A percentile compares a stretch with the other conserved stretches of the same genome.
Conservation (phyloP, 2,888 invertebrate genomes). For the Sarcophaga rosellei region DNA sequence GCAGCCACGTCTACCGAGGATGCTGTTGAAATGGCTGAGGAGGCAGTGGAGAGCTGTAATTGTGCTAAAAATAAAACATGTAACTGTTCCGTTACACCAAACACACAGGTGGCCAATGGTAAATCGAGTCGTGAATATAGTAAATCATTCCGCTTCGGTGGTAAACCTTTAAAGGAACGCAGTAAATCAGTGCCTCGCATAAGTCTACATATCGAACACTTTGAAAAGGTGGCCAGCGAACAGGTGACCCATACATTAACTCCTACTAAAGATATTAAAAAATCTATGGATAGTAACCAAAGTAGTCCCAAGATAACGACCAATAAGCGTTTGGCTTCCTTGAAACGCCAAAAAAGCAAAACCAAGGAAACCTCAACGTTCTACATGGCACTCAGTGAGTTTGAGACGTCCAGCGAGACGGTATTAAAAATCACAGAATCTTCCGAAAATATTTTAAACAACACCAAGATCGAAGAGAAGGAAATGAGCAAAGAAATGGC, state of each 20-base stretch:
- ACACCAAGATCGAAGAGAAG: conserved; percentile 45
- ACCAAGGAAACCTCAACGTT: conserved; percentile 85
- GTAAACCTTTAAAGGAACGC: conserved; percentile 78
- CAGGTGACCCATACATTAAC: conserved; percentile 70
- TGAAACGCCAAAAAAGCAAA: conserved; percentile 86
- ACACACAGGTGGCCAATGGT: background rate
- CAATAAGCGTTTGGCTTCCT: conserved; percentile 86
- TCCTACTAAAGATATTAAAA: conserved; percentile 69
- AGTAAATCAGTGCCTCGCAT: conserved; percentile 81
- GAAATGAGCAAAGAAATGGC: conserved; percentile 46
- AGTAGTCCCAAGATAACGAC: conserved; percentile 86
- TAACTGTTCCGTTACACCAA: conserved; percentile 70
- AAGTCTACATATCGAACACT: conserved; percentile 73
- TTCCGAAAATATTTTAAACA: conserved; percentile 82
- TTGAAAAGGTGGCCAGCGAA: conserved; percentile 73
- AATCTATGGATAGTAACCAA: conserved; percentile 83
- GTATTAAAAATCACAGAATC: conserved; percentile 86
- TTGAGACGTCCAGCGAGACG: conserved; percentile 73
- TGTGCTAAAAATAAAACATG: conserved; percentile 70
- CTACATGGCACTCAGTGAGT: conserved; percentile 86
- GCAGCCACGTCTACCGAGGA: background rate
- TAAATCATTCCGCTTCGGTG: conserved; percentile 65
- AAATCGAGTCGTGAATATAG: conserved; percentile 26
- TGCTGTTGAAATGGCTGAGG: background rate
- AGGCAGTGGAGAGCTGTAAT: background rate